These are phyloP conservation scores for Ciona savignyi DNA, from an alignment of 23 tunicate species.

Conservation along the genomic window DNA sequence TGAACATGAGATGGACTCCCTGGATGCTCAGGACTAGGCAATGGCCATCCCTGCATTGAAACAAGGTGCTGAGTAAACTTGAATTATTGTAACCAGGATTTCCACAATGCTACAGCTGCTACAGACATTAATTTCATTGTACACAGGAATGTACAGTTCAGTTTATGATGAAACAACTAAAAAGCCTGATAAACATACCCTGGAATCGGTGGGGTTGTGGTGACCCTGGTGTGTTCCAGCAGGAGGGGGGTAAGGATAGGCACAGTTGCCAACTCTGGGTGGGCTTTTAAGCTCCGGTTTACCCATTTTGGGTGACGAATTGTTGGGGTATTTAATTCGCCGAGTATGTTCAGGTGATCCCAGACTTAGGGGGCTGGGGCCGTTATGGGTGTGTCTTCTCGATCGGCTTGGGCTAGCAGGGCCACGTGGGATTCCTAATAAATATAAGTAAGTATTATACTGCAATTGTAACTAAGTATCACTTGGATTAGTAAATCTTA, in stretches of 20 bases:
- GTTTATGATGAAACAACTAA: too few species aligned
- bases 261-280: conserved; percentile 10
- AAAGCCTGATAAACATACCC: not conserved
- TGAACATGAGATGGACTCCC: not conserved
- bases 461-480: too few species aligned
- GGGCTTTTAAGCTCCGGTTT: conserved; percentile 76
- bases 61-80: too few species aligned
- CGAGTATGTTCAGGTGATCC: conserved; percentile 61
- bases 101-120: too few species aligned
- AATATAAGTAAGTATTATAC: too few species aligned
- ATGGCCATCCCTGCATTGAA: conserved; percentile 3
- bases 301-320: conserved; percentile 46
- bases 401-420: conserved; percentile 70
- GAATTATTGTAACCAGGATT: too few species aligned
- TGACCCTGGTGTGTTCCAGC: not conserved
- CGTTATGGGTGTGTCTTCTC: conserved; percentile 84
- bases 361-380: conserved; percentile 78
- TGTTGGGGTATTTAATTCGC: conserved; percentile 63
- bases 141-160: too few species aligned
- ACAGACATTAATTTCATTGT: too few species aligned
- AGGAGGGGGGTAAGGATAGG: conserved; percentile 48
- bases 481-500: too few species aligned
- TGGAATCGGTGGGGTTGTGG: not conserved
- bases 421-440: conserved; percentile 2
- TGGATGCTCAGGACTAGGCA: conserved; percentile 7